phyloP scores from a whole-genome alignment of 2,113 vertebrate genomes.

The Dicrurus megarhynchus region DNA sequence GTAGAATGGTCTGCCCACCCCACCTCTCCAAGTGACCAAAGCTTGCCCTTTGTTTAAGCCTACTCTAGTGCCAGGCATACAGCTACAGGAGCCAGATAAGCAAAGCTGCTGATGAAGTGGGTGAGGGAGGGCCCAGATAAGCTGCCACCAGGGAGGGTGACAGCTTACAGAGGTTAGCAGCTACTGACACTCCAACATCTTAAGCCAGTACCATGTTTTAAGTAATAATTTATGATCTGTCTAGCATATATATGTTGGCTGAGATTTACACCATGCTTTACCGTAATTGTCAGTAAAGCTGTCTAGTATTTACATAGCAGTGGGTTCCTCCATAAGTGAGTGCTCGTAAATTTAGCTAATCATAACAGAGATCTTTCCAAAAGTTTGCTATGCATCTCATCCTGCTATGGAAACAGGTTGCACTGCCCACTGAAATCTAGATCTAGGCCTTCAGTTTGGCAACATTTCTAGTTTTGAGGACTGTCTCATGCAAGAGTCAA shows the following conservation, averaged over 20 bases:
- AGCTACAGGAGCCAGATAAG: neutral
- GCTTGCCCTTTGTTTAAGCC: neutral
- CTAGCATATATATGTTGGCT: neutral
- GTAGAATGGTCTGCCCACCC: neutral
- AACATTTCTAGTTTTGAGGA: constrained; percentile 30
- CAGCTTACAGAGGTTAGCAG: neutral
- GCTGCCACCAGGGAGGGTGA: neutral
- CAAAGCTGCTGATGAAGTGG: neutral
- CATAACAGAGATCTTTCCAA: neutral
- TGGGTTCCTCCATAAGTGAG: neutral
- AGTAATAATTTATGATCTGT: neutral
- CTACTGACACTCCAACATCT: neutral
- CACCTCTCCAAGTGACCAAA: neutral
- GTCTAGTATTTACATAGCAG: neutral
- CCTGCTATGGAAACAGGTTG: constrained; percentile 19
- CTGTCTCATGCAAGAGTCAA: constrained; percentile 39
- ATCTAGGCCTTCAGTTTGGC: neutral
- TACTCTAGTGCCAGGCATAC: neutral
- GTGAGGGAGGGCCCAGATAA: neutral
- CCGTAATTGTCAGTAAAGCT: neutral
- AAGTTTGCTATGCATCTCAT: neutral
- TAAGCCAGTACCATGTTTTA: neutral
- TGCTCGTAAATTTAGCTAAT: neutral
- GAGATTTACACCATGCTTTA: neutral
- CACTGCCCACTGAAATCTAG: neutral